These are phyloP conservation scores for Drosophila ananassae DNA, from an alignment of 1,140 invertebrate genomes.

Conservation along the genomic window DNA sequence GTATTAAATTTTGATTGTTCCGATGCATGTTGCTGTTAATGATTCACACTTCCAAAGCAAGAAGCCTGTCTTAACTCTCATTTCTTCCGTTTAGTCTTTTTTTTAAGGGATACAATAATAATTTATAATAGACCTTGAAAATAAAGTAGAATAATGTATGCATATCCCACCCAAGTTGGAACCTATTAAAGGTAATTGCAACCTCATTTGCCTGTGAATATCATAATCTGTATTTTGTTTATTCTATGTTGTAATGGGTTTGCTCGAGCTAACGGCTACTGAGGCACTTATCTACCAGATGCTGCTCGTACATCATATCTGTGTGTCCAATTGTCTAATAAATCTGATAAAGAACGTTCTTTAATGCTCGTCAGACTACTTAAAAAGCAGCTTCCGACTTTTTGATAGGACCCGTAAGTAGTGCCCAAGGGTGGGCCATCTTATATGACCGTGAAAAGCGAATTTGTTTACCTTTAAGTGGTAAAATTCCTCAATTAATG, in stretches of 20 bases:
- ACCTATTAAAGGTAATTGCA: constrained; percentile 11
- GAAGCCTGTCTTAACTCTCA: no score
- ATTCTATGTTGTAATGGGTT: constrained; percentile 20
- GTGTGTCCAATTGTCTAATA: constrained; percentile 34
- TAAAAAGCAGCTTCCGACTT: constrained; percentile 21
- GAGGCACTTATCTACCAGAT: constrained; percentile 16
- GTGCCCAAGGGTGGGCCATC: not conserved
- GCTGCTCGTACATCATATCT: not conserved
- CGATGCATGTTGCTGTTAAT: no score
- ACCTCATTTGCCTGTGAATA: constrained; percentile 18
- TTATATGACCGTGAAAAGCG: constrained; percentile 15
- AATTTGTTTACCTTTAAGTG: constrained; percentile 33
- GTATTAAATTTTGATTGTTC: no score
- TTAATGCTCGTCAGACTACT: constrained; percentile 27
- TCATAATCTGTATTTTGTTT: constrained; percentile 19
- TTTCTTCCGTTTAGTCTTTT: no score
- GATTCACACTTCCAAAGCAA: no score
- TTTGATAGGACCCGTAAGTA: constrained; percentile 4
- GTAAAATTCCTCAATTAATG: constrained; percentile 38
- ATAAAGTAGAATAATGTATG: no score
- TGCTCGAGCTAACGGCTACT: not conserved
- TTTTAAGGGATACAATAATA: no score
- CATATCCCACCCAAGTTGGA: no score
- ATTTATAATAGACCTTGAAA: no score
- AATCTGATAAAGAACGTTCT: constrained; percentile 40